Evolutionary conservation across 1,140 invertebrate species (phyloP), one percentile per base, ranked within the genome.

Genomic region (Protaetia brevitarsis): DNA sequence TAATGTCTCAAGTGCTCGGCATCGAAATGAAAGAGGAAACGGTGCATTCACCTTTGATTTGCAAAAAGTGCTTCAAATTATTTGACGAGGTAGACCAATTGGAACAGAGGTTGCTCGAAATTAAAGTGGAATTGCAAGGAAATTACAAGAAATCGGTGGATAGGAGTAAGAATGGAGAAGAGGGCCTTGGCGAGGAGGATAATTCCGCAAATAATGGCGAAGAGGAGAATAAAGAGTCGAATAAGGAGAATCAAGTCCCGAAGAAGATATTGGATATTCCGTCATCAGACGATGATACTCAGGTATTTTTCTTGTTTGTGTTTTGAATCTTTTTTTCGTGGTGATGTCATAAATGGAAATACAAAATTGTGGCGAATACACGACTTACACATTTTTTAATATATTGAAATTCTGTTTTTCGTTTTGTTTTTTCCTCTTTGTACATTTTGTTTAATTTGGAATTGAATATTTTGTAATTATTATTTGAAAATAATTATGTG

Each of bases 61-160:
- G 87, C 74, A 87, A 85, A 76, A 87, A 87, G 69, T 88, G 87
- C 72, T 87, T 79, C 69, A 84, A 85, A 76, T 72, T 85, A 27
- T 79, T 86, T 58, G 82, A 82, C 68, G 86, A 89, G 80, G 79
- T 84, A 30, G 85, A 87, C 69, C 85, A 86, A 69, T 70, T 88
- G 41, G 80, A 86, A 72, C 78, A 65, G 10, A 68, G 74, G 41
- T 51, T 72, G 11, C 28, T 29, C 2, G 72, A 73, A 41, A 75
- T 72, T 3, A 76, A 73, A 67, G 64, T 59, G 8, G 74, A 79
- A 58, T 28, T 79, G n/a, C 62, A 70, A n/a, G 66, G 64, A 11
- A 74, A 74, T 31, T 77, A 73, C 62, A 73, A 69, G 27, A 66
- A 71, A 67, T 73, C 64, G 0, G 11, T 69, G 16, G 41, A 69